A percentile compares a stretch with the other conserved stretches of the same genome.
phyloP scores from a whole-genome alignment of 2,888 invertebrate genomes.

The Lysandra bellargus region DNA sequence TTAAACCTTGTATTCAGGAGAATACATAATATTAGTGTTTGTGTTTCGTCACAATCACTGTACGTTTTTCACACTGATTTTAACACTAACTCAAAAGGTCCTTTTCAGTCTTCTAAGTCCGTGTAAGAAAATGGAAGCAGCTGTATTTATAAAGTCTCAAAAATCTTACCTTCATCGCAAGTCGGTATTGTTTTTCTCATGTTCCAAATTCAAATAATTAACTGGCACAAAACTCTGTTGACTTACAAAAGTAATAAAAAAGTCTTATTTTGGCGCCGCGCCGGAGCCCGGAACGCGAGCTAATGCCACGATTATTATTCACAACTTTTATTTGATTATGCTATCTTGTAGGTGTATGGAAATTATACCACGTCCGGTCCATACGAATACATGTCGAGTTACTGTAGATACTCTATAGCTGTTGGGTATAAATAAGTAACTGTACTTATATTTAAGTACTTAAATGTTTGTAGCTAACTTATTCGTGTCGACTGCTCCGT shows the following conservation, averaged over 20 bases:
- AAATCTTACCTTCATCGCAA: background rate
- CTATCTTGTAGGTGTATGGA: slow-evolving; percentile 6
- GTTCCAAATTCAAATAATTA: background rate
- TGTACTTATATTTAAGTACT: too few relatives aligned
- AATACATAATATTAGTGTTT: too few relatives aligned
- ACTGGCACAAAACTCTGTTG: background rate
- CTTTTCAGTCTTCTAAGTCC: too few relatives aligned
- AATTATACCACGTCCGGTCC: background rate
- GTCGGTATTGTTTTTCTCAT: background rate
- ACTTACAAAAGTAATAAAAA: background rate
- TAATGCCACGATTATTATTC: background rate
- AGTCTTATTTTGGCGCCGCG: background rate
- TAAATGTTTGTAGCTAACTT: background rate
- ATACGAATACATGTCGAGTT: background rate
- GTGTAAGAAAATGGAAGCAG: too few relatives aligned
- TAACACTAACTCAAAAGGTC: too few relatives aligned
- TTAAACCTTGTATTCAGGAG: too few relatives aligned
- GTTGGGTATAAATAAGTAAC: background rate
- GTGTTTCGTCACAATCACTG: too few relatives aligned
- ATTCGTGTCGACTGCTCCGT: background rate
- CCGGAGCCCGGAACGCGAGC: background rate
- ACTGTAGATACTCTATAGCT: background rate
- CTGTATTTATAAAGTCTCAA: too few relatives aligned
- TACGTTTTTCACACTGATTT: too few relatives aligned
- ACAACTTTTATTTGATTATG: background rate